Conservation (phyloP, 2,113 vertebrate genomes). For the Merops nubicus region DNA sequence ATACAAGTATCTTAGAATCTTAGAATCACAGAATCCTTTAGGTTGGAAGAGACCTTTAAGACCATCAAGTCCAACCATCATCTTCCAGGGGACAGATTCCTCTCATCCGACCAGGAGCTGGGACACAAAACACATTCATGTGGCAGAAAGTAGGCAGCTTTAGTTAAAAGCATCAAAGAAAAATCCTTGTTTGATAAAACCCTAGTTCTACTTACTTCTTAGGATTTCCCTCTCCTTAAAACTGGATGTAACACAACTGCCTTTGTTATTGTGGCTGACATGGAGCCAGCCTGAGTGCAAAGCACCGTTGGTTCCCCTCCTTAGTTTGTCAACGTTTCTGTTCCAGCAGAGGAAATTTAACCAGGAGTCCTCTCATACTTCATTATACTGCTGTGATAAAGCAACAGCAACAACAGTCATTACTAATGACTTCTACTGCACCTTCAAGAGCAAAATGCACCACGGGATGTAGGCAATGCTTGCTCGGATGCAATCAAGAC, state of each 20-base stretch:
- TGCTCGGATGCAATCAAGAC: background rate
- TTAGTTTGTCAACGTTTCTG: background rate
- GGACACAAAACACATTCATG: background rate
- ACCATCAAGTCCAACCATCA: no score
- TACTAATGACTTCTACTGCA: background rate
- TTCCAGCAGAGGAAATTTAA: background rate
- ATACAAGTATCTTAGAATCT: no score
- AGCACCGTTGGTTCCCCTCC: background rate
- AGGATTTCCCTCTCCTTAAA: background rate
- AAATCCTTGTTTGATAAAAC: background rate
- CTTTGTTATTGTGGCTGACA: background rate
- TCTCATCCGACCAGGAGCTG: background rate
- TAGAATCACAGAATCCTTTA: no score
- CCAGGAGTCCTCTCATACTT: background rate
- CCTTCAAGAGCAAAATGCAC: fast-evolving
- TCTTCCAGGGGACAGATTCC: background rate
- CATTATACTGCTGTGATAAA: background rate
- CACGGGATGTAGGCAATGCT: fast-evolving
- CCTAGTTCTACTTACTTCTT: background rate
- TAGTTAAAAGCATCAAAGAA: background rate
- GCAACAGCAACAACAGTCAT: background rate
- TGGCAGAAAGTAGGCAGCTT: background rate
- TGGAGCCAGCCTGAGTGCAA: fast-evolving
- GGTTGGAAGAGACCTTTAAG: no score
- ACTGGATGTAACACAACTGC: background rate